Evolutionary conservation across 2,888 invertebrate species (phyloP).

Genomic region (Drosophila buzzatii): DNA sequence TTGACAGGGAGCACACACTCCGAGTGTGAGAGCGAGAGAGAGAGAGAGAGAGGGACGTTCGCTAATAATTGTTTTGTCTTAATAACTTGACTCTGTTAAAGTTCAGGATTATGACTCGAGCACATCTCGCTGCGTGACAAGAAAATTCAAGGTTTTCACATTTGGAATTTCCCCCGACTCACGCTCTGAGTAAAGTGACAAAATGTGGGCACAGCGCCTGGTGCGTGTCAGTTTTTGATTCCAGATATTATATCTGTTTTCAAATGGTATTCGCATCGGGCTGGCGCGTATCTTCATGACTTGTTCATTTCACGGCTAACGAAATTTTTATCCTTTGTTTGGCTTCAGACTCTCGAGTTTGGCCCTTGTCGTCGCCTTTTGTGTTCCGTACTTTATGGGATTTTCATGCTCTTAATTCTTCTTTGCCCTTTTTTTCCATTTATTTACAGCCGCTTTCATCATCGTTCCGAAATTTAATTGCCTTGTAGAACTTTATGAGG

Average conservation of each 20-base stretch:
- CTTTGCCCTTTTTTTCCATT: conserved; percentile 42
- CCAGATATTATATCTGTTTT: conserved; percentile 55
- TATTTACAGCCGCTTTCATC: conserved; percentile 51
- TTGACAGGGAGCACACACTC: conserved; percentile 14
- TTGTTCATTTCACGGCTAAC: conserved; percentile 65
- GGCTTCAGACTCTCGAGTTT: conserved; percentile 21
- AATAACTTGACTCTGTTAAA: not conserved
- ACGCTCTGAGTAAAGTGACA: not conserved
- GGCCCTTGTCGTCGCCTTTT: conserved; percentile 13
- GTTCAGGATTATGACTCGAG: not conserved
- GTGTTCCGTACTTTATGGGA: conserved; percentile 50
- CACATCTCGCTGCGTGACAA: conserved; percentile 24
- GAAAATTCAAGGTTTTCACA: conserved; percentile 67
- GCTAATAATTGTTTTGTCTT: conserved; percentile 8
- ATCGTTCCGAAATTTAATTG: conserved; percentile 62
- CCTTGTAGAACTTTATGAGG: conserved; percentile 42
- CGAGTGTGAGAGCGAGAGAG: not conserved
- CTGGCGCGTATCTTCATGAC: conserved; percentile 50
- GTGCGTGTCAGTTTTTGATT: conserved; percentile 53
- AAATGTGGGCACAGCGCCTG: not conserved
- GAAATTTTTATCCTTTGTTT: conserved; percentile 42
- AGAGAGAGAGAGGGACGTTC: not conserved
- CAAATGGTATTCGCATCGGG: conserved; percentile 1
- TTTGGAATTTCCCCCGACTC: conserved; percentile 37
- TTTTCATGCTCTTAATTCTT: conserved; percentile 54